Evolutionary conservation across 2,797 vertebrate species (phyloP).

Genomic region (Clangula hyemalis): DNA sequence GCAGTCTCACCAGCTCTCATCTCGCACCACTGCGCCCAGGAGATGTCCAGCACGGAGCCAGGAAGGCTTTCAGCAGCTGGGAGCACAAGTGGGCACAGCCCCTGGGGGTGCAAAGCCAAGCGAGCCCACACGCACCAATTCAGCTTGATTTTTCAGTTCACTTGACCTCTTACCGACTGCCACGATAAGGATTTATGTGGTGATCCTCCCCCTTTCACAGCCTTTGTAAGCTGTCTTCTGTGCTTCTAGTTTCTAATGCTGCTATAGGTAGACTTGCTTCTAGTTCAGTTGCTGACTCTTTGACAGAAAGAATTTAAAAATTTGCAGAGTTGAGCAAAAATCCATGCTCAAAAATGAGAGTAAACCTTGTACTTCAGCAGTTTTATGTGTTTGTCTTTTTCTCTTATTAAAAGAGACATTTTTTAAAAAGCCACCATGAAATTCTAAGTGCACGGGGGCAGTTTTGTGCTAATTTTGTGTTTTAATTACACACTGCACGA

Average conservation of each 20-base stretch:
- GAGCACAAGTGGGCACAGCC: not conserved
- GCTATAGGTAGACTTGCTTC: not conserved
- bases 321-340: not conserved
- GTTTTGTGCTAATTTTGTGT: too few species aligned
- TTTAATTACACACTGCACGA: not conserved
- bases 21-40: accelerated
- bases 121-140: accelerated
- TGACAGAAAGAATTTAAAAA: not conserved
- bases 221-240: not conserved
- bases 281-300: not conserved
- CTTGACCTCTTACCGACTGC: not conserved
- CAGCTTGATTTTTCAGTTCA: not conserved
- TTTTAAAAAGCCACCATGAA: not conserved
- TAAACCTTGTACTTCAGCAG: not conserved
- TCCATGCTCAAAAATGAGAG: not conserved
- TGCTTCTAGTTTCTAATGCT: not conserved
- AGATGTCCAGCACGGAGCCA: not conserved
- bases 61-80: not conserved
- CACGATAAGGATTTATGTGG: not conserved
- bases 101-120: not conserved
- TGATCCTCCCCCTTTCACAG: not conserved
- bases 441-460: not conserved
- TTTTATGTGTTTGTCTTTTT: not conserved
- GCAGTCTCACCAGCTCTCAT: not conserved
- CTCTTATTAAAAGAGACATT: not conserved